Base-by-base conservation (phyloP, 2,113 vertebrate species). In the Sprattus sprattus region DNA sequence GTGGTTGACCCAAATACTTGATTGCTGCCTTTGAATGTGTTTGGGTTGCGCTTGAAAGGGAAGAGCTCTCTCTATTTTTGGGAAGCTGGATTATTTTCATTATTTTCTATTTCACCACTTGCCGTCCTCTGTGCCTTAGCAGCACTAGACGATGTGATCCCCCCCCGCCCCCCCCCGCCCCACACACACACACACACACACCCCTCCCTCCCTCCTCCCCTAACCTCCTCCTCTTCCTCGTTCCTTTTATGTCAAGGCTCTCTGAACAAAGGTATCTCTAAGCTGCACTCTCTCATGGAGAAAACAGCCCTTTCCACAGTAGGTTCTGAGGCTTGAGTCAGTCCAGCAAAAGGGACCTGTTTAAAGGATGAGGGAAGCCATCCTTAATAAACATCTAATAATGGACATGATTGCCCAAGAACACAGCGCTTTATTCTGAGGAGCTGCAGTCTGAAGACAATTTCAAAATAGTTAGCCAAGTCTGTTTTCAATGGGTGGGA, bases 1-100 rank as follows among this genome's bases (percentile, higher is more conserved):
- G 22, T 84, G 82, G 32, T 52, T 81, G 44, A 50, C n/a, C 82
- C 81, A 46, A 82, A 52, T 86, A 86, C 83, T 86, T 87, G 71
- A 78, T 78, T 64, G 82, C 39, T 46, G 80, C 83, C 57, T 46
- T 46, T 89, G 45, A 86, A 82, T 75, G 45, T 81, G 83, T 78
- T 60, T 10, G 39, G 9, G 22, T n/a, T 49, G 75, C 10, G 60
- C 39, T 28, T 49, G 32, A 84, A 83, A 32, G 60, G 67, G 67
- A 13, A 39, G 67, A 75, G 67, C 67, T 32, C 28, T 39, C 32
- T 39, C 71, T 78, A 78, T 78, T 78, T 78, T 39, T 10, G 71
- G 32, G 71, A 13, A 13, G 71, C 71, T 78, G 71, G 71, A 78
- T 71, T 78, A 15, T 32, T 78, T 78, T 78, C 71, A 78, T 78